Base-by-base conservation (phyloP, 2,113 vertebrate species). In the Xiphophorus couchianus region DNA sequence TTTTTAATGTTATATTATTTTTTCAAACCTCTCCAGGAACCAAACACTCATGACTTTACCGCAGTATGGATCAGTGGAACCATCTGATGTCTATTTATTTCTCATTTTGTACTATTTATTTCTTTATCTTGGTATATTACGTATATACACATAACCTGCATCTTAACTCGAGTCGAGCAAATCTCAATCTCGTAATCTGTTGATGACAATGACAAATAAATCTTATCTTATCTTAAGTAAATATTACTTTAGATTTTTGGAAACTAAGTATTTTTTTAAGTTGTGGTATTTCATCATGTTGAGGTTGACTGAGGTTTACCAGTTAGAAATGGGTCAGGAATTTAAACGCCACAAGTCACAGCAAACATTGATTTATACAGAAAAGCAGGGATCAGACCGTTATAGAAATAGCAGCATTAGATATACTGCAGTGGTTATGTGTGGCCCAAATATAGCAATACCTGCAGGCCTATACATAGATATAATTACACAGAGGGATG, bases 11-110 rank as follows among this genome's bases (percentile, higher is more conserved):
- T 5, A 48, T 48, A 19, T 48, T 19, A 15, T 19, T 7, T 48
- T 48, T 48, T 17, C 17, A 19, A 19, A 48, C 44, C 15, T 48
- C 35, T 37, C 1, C 14, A 48, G 44, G 44, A 48, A 17, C 17
- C 5, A 19, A 48, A 48, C 44, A 19, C 44, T 48, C 44, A 19
- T 6, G 44, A 19, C 44, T 81, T 71, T 70, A 29, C 73, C 61
- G 76, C 58, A 7, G 69, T 74, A 74, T 80, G 86, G 84, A 90
- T 90, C 83, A 77, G 67, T 90, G 84, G 87, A 92, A 92, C 51
- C 44, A 28, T 28, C 27, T 28, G 27, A 28, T 28, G 27, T 28
- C 27, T 28, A 28, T 28, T 28, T 28, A 1, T 28, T 28, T 28
- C 27, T 28, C 27, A 28, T 28, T 28, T 28, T 28, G 27, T 28